Percentiles rank a stretch among this genome's conserved stretches.
Conservation (phyloP, 2,113 vertebrate genomes). For the Crypturellus undulatus region DNA sequence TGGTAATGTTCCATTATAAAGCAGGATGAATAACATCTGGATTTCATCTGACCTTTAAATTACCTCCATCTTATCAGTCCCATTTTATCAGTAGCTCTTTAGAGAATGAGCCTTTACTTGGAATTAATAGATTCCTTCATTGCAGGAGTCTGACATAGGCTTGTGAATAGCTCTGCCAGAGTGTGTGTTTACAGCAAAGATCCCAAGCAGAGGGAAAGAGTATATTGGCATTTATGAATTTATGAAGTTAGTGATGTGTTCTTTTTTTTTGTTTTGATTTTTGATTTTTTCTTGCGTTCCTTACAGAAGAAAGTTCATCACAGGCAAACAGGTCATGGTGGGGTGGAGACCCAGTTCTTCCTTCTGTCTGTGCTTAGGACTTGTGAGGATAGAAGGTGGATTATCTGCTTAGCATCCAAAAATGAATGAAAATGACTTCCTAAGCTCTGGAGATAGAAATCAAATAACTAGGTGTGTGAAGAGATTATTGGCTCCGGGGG, state of each 20-base stretch:
- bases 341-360: background rate
- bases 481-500: background rate
- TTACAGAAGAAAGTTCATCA: background rate
- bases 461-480: background rate
- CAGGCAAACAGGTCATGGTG: background rate
- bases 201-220: background rate
- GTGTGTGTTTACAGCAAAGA: background rate
- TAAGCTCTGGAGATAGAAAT: background rate
- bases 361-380: background rate
- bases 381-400: background rate
- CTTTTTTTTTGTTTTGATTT: background rate
- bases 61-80: constrained; percentile 52
- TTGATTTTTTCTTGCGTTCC: background rate
- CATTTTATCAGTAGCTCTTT: constrained; percentile 55
- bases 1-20: constrained; percentile 43
- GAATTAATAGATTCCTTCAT: constrained; percentile 63
- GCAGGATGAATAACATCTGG: constrained; percentile 23
- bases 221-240: background rate
- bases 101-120: constrained; percentile 6
- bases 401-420: background rate
- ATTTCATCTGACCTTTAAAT: constrained; percentile 74
- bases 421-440: background rate
- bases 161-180: background rate
- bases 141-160: background rate
- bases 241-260: background rate